Conservation (phyloP, 2,113 vertebrate species). For the Saguinus imperator region DNA sequence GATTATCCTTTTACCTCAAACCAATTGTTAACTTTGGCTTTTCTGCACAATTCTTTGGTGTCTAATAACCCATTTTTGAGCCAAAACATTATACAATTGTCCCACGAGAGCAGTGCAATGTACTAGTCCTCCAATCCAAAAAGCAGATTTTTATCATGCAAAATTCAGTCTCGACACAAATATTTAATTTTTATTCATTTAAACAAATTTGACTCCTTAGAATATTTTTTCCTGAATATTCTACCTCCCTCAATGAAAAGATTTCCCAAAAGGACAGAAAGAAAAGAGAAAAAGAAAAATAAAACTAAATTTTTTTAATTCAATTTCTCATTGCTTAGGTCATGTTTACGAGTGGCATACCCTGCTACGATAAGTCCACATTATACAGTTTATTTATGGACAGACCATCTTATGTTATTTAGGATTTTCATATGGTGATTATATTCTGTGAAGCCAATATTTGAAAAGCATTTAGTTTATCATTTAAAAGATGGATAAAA, state of each 20-base stretch:
- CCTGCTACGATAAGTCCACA: not conserved
- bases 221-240: not conserved
- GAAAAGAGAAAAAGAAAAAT: not conserved
- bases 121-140: not conserved
- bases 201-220: not conserved
- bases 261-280: not conserved
- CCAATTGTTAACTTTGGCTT: not conserved
- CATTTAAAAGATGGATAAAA: not conserved
- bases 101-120: accelerated
- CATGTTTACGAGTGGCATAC: constrained; percentile 8
- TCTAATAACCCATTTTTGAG: not conserved
- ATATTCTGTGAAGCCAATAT: constrained; percentile 62
- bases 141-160: not conserved
- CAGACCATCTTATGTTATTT: constrained; percentile 52
- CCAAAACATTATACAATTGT: not conserved
- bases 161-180: not conserved
- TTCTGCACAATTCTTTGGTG: not conserved
- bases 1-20: not conserved
- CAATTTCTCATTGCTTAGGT: constrained; percentile 30
- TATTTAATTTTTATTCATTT: not conserved
- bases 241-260: not conserved
- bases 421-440: constrained; percentile 56
- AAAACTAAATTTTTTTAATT: not conserved
- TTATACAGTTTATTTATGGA: constrained; percentile 55
- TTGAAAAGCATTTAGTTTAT: constrained; percentile 34